Evolutionary conservation across 1,140 invertebrate genomes (phyloP), one percentile per base, ranked within the genome.

Genomic region (Halictus rubicundus): DNA sequence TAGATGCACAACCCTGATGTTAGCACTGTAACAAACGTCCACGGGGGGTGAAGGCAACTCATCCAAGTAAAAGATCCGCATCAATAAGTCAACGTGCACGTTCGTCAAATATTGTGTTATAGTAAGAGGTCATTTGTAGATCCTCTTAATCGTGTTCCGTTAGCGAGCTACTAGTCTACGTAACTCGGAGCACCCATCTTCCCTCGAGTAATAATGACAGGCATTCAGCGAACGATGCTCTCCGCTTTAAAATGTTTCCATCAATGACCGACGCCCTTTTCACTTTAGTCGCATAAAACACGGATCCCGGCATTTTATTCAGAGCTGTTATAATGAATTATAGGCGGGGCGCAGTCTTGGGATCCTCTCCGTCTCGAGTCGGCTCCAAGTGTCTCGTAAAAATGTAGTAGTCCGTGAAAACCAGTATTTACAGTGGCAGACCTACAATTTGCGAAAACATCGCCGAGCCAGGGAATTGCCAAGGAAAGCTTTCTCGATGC

Each of bases 351-450:
- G 14, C 59, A 61, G 59, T 46, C 21, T 65, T 65, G 54, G 32
- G 37, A 46, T 65, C n/a, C 37, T 7, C 37, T n/a, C 10, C 9
- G 4, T 65, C 21, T 12, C 10, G 10, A 42, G 37, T 21, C 64
- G 37, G 19, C 19, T 12, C 37, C 37, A 23, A 65, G 37, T 23
- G n/a, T 39, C 37, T n/a, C 63, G 63, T 8, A 65, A 23, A 65
- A 65, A 21, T 23, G 23, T 65, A 42, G 64, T 65, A 65, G 64
- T 23, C 27, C 27, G 32, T 12, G 37, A 68, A 46, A 73, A 57
- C 21, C 52, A 61, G 65, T 81, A 78, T 81, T 78, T 78, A 63
- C 74, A n/a, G 54, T 16, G 57, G 65, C 21, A 52, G 32, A 37
- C 39, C 23, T 64, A 54, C 54, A 37, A 76, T 39, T 72, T 21